A percentile compares a stretch with the other conserved stretches of the same genome.
These are phyloP conservation scores for Capreolus pygargus DNA, from an alignment of 2,113 vertebrate species.

Conservation along the genomic window DNA sequence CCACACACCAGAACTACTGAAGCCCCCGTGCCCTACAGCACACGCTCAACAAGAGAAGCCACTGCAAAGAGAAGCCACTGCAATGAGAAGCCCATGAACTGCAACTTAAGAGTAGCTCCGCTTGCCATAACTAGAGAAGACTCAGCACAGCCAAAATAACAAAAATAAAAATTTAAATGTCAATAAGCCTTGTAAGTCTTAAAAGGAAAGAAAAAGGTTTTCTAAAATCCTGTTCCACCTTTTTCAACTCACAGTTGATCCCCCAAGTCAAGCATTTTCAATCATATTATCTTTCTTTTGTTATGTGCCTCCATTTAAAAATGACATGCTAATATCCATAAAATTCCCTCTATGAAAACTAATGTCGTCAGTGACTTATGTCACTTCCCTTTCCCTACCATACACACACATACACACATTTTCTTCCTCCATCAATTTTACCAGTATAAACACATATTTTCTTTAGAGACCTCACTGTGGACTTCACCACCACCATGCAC, in stretches of 20 bases:
- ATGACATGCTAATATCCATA: neutral
- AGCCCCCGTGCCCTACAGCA: neutral
- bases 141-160: neutral
- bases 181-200: neutral
- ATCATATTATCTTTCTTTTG: neutral
- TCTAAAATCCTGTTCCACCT: neutral
- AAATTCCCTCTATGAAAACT: neutral
- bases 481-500: neutral
- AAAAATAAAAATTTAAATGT: neutral
- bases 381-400: neutral
- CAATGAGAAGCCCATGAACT: neutral
- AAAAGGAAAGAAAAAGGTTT: neutral
- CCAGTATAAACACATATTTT: neutral
- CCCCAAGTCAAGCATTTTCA: neutral
- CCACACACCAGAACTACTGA: neutral
- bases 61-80: neutral
- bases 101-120: neutral
- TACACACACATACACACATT: neutral
- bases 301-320: neutral
- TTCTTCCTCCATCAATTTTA: neutral
- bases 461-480: neutral
- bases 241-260: neutral
- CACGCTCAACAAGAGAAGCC: neutral
- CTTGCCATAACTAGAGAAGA: neutral
- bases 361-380: neutral